A percentile compares a stretch with the other conserved stretches of the same genome.
These are phyloP conservation scores for Sebastes goodei DNA, from an alignment of 2,797 vertebrate genomes.

Conservation along the genomic window DNA sequence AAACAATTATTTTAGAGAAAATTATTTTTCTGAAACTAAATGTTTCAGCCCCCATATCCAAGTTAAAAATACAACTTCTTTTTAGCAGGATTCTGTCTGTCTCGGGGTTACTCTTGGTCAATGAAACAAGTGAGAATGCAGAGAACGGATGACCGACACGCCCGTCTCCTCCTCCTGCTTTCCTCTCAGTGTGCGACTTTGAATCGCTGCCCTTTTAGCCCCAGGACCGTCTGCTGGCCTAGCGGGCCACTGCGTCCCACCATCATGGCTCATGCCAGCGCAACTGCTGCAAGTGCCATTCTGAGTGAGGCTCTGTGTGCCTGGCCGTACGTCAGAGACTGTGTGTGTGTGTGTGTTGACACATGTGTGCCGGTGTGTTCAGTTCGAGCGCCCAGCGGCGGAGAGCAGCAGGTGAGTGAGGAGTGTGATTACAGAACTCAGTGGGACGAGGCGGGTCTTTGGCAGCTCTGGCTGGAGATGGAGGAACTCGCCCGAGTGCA, in stretches of 20 bases:
- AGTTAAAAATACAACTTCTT: not conserved
- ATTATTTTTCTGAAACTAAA: not conserved
- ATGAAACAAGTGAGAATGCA: conserved; percentile 11
- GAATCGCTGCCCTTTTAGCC: conserved; percentile 60
- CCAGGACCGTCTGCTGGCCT: conserved; percentile 71
- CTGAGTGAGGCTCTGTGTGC: conserved; percentile 1
- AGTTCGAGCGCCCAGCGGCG: conserved; percentile 42
- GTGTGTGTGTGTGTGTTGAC: not conserved
- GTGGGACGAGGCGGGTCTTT: conserved; percentile 89
- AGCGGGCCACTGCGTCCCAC: conserved; percentile 54
- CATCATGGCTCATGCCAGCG: conserved; percentile 37
- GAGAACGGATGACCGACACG: conserved; percentile 9
- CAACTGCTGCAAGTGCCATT: conserved; percentile 47
- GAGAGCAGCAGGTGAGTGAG: conserved; percentile 65
- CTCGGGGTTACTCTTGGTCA: conserved; percentile 3
- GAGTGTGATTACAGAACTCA: conserved; percentile 79
- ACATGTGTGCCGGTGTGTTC: conserved; percentile 9
- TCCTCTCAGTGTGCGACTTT: conserved; percentile 59
- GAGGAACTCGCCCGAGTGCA: conserved; percentile 55
- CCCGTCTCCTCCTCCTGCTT: conserved; percentile 22
- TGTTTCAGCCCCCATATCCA: not conserved
- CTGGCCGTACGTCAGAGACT: conserved; percentile 12
- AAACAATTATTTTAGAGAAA: not conserved
- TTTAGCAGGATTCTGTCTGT: not conserved
- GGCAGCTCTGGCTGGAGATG: conserved; percentile 82